Conservation (phyloP, 1,140 invertebrate genomes). For the Trachelipus rathkii region DNA sequence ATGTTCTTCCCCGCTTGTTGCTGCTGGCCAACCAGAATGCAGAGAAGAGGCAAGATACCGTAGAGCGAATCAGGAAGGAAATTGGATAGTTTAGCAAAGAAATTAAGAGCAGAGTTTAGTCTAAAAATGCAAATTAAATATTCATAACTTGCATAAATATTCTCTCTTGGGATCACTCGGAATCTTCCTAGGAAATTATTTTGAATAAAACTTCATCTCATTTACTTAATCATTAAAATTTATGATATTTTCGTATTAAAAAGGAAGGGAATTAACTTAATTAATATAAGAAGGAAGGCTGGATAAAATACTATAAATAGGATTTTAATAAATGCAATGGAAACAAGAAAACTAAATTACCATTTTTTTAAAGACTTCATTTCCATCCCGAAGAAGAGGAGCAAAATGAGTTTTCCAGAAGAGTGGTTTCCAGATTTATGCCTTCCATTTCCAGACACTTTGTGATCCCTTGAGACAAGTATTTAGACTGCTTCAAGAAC, state of each 20-base stretch:
- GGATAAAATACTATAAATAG: slow-evolving; percentile 9
- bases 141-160: slow-evolving; percentile 11
- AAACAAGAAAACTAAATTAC: neutral
- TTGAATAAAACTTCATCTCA: slow-evolving; percentile 13
- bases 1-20: slow-evolving; percentile 1
- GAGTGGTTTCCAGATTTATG: slow-evolving; percentile 12
- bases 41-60: slow-evolving; percentile 8
- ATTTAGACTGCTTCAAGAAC: neutral
- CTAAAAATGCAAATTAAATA: slow-evolving; percentile 6
- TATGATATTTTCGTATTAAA: slow-evolving; percentile 7
- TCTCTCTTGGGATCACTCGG: neutral
- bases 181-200: slow-evolving; percentile 4
- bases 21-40: slow-evolving; percentile 10
- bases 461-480: slow-evolving; percentile 1
- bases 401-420: slow-evolving; percentile 2
- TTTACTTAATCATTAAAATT: slow-evolving; percentile 14
- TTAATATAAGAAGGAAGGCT: slow-evolving; percentile 2
- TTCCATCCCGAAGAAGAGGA: neutral
- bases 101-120: slow-evolving; percentile 10
- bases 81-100: slow-evolving; percentile 13
- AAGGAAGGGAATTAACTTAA: neutral
- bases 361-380: slow-evolving; percentile 7
- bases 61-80: slow-evolving; percentile 8
- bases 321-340: slow-evolving; percentile 10
- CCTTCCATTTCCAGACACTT: slow-evolving; percentile 8